Evolutionary conservation across 2,113 vertebrate genomes (phyloP).

Genomic region (Tychaedon coryphoeus): DNA sequence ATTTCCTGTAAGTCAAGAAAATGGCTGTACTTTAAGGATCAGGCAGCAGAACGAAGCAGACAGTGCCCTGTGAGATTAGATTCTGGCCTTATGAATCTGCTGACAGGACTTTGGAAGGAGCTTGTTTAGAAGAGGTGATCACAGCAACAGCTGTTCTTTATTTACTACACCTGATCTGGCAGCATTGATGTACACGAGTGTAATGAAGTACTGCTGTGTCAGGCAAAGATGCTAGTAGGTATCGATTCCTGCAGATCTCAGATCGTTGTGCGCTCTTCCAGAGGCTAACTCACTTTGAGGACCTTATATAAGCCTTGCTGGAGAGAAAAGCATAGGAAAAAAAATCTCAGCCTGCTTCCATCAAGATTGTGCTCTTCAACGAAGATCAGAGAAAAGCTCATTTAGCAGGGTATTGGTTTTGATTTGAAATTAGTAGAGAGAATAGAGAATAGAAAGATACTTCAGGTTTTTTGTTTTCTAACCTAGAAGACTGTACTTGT

Average conservation of each 20-base stretch:
- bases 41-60: not conserved
- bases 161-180: slow-evolving; percentile 10
- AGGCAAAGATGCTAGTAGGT: not conserved
- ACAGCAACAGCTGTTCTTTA: slow-evolving; percentile 14
- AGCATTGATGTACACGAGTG: not conserved
- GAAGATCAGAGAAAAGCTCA: not conserved
- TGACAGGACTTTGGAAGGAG: not conserved
- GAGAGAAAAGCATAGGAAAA: not conserved
- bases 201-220: not conserved
- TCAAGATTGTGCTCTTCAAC: not conserved
- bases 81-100: not conserved
- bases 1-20: not conserved
- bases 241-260: not conserved
- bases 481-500: not conserved
- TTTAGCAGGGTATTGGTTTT: not conserved
- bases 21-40: not conserved
- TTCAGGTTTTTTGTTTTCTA: not conserved
- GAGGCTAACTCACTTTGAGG: not conserved
- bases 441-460: not conserved
- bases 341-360: not conserved
- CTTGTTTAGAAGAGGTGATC: not conserved
- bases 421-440: not conserved
- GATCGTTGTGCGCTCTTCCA: not conserved
- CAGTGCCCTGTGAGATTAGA: not conserved
- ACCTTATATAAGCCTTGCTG: not conserved